Percentiles rank a stretch among this genome's conserved stretches.
These are phyloP conservation scores for Sapajus apella DNA, from an alignment of 2,113 vertebrate genomes.

Conservation along the genomic window DNA sequence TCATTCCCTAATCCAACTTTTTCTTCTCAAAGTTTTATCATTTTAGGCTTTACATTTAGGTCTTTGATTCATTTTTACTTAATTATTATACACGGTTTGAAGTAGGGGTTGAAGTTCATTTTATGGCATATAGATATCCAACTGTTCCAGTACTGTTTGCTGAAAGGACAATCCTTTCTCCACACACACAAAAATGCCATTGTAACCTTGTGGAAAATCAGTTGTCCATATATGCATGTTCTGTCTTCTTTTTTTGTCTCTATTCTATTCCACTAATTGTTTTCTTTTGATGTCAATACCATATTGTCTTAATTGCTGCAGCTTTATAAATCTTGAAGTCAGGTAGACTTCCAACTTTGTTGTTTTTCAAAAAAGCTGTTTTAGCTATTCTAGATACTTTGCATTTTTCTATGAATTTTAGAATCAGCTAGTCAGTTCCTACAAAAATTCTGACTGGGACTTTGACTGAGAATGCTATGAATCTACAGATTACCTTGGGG, in stretches of 20 bases:
- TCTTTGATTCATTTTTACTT: constrained; percentile 22
- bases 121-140: neutral
- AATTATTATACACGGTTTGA: neutral
- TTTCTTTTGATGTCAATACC: constrained; percentile 14
- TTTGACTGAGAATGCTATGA: neutral
- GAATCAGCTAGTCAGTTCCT: neutral
- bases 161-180: neutral
- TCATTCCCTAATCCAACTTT: neutral
- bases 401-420: neutral
- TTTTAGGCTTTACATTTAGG: neutral
- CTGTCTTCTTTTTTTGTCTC: neutral
- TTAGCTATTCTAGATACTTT: neutral
- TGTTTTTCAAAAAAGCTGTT: neutral
- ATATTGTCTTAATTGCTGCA: neutral
- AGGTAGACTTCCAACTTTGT: neutral
- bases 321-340: constrained; percentile 5
- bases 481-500: neutral
- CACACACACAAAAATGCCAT: neutral
- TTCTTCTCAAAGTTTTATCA: constrained; percentile 9
- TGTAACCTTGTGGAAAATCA: neutral
- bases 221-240: neutral
- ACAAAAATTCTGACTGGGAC: neutral
- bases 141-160: neutral
- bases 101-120: neutral
- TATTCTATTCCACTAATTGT: neutral